Evolutionary conservation across 2,797 vertebrate species (phyloP).

Genomic region (Chelmon rostratus): DNA sequence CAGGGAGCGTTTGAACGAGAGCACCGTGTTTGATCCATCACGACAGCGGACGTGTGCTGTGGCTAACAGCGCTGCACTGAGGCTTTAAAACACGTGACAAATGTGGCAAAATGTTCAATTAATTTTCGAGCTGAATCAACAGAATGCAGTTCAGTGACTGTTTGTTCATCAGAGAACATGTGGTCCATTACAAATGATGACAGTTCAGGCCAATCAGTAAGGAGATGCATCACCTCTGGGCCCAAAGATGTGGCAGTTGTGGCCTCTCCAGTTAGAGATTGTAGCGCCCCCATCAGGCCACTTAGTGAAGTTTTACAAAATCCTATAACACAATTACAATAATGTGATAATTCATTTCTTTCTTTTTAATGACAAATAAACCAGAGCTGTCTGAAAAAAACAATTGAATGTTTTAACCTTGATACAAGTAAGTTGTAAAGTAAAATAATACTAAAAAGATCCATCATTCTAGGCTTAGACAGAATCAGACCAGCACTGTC

Average conservation of each 20-base stretch:
- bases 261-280: background rate
- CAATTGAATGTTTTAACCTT: background rate
- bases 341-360: background rate
- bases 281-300: background rate
- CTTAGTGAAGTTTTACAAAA: background rate
- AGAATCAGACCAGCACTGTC: background rate
- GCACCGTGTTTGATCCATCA: conserved; percentile 45
- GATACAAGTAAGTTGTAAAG: background rate
- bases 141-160: background rate
- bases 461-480: background rate
- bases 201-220: background rate
- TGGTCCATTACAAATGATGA: background rate
- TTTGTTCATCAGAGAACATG: background rate
- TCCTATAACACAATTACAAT: background rate
- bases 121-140: background rate
- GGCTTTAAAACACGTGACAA: background rate
- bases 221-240: background rate
- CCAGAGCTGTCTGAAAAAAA: too few relatives aligned
- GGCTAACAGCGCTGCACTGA: background rate
- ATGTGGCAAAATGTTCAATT: background rate
- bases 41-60: conserved; percentile 27
- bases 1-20: conserved; percentile 45
- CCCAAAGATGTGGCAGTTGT: background rate
- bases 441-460: too few relatives aligned
- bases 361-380: background rate